Conservation (phyloP, 2,888 invertebrate species). For the Ichneumoninae sp. region DNA sequence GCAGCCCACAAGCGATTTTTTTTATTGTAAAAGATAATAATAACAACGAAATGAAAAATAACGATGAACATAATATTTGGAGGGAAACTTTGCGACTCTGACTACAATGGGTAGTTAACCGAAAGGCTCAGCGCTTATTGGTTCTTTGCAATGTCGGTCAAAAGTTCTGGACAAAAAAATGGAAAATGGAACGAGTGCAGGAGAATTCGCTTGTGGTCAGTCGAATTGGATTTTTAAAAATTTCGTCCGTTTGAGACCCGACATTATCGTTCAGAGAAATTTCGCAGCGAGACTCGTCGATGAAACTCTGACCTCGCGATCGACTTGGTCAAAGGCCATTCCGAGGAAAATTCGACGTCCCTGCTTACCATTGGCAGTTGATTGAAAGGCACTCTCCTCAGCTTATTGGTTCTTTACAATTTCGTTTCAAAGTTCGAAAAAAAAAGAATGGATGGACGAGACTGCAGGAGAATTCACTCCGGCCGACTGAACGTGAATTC, state of each 20-base stretch:
- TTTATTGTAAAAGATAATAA: too few relatives aligned
- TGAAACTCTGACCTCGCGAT: not conserved
- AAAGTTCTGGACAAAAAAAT: not conserved
- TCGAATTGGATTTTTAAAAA: constrained; percentile 45
- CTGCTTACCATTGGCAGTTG: not conserved
- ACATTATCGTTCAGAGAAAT: constrained; percentile 4
- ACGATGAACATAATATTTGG: too few relatives aligned
- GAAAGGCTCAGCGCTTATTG: not conserved
- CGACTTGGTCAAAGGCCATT: not conserved
- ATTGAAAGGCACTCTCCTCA: not conserved
- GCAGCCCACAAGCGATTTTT: too few relatives aligned
- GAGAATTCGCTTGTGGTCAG: constrained; percentile 2
- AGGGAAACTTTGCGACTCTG: not conserved
- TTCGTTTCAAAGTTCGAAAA: not conserved
- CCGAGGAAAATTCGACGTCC: not conserved
- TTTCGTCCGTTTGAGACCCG: not conserved
- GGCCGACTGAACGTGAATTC: constrained; percentile 46
- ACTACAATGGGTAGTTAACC: not conserved
- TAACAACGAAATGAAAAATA: too few relatives aligned
- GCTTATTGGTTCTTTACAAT: not conserved
- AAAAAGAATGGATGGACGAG: not conserved
- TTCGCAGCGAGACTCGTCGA: constrained; percentile 2
- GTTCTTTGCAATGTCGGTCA: not conserved
- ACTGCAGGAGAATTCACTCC: not conserved
- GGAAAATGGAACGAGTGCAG: not conserved